phyloP scores from a whole-genome alignment of 2,888 invertebrate genomes.

The Nymphalis c-album region DNA sequence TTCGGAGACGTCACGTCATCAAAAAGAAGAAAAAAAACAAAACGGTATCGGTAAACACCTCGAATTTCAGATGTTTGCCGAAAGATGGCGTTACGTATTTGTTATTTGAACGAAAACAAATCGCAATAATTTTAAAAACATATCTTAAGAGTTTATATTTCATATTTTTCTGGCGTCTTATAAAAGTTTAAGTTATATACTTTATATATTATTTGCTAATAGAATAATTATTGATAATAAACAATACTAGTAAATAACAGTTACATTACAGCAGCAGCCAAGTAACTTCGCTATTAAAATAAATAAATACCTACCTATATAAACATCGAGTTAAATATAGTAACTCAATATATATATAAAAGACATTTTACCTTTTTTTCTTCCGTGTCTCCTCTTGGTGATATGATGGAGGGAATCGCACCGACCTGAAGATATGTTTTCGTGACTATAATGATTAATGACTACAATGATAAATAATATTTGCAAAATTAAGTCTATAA shows the following conservation, averaged over 20 bases:
- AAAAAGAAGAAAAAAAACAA: conserved; percentile 54
- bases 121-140: neutral
- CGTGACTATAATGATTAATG: neutral
- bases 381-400: conserved; percentile 53
- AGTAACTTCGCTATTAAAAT: conserved; percentile 3
- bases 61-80: conserved; percentile 37
- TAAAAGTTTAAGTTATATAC: too few relatives aligned
- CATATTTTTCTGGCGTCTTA: too few relatives aligned
- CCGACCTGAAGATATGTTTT: conserved; percentile 43
- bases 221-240: too few relatives aligned
- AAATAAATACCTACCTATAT: neutral
- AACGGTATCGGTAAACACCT: conserved; percentile 43
- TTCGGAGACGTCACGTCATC: conserved; percentile 77
- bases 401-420: conserved; percentile 49
- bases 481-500: too few relatives aligned
- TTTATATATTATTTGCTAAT: too few relatives aligned
- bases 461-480: too few relatives aligned
- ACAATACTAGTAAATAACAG: too few relatives aligned
- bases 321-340: too few relatives aligned
- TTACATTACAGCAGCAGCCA: conserved; percentile 34
- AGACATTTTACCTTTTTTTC: conserved; percentile 55
- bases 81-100: conserved; percentile 55
- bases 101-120: neutral
- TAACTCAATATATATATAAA: too few relatives aligned
- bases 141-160: too few relatives aligned